Percentiles rank a stretch among this genome's conserved stretches.
Conservation (phyloP, 2,797 vertebrate species). For the Garrulus glandarius region DNA sequence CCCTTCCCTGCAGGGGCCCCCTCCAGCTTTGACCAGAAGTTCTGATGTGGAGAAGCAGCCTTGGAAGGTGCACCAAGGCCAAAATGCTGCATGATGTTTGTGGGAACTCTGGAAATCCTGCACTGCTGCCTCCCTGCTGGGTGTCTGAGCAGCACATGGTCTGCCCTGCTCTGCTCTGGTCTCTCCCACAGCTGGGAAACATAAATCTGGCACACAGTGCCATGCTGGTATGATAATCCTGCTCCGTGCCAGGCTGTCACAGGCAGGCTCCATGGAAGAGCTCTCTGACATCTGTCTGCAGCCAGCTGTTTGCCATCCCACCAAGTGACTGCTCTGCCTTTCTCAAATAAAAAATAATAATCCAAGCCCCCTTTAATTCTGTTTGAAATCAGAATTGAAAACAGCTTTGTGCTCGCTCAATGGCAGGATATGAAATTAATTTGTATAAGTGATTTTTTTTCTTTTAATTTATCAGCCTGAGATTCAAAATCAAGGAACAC, state of each 20-base stretch:
- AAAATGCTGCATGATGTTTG: fast-evolving
- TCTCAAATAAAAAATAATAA: not conserved
- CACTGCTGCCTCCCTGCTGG: not conserved
- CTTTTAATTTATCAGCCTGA: conserved; percentile 1
- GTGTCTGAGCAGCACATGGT: not conserved
- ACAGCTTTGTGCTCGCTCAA: not conserved
- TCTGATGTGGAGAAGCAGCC: not conserved
- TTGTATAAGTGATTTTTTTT: not conserved
- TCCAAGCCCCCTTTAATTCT: not conserved
- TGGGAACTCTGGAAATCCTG: not conserved
- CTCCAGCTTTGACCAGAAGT: not conserved
- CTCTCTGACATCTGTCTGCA: not conserved
- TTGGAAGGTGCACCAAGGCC: not conserved
- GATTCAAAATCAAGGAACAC: not conserved
- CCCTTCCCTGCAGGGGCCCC: not conserved
- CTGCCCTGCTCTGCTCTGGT: not conserved
- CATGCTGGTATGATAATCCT: fast-evolving
- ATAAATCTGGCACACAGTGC: not conserved
- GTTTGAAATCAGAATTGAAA: conserved; percentile 2
- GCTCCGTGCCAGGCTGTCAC: not conserved
- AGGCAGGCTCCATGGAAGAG: not conserved
- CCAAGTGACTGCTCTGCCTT: not conserved
- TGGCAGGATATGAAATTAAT: not conserved
- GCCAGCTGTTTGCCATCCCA: not conserved
- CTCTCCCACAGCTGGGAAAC: not conserved